Percentiles rank a stretch among this genome's conserved stretches.
These are phyloP conservation scores for Agrotis exclamationis DNA, from an alignment of 2,888 invertebrate species.

Conservation along the genomic window DNA sequence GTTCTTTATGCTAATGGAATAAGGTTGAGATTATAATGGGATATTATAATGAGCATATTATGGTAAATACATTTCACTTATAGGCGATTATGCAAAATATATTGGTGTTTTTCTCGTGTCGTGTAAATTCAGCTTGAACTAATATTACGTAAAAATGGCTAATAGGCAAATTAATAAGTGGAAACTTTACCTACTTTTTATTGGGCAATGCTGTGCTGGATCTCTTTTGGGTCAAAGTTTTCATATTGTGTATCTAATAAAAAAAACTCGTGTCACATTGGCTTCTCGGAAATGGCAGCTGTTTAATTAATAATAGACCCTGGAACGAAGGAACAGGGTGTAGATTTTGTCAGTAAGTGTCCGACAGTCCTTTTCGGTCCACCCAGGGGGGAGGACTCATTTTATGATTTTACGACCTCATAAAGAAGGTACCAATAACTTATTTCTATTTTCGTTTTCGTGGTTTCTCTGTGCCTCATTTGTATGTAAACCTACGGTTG, in stretches of 20 bases:
- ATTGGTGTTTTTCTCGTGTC: slow-evolving; percentile 54
- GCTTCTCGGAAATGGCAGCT: too few relatives aligned
- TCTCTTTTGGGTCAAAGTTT: not conserved
- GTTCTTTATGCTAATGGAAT: slow-evolving; percentile 35
- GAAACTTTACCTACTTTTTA: slow-evolving; percentile 15
- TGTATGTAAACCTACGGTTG: not conserved
- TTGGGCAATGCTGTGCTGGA: not conserved
- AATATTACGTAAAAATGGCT: slow-evolving; percentile 32
- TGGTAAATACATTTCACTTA: slow-evolving; percentile 72
- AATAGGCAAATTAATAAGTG: slow-evolving; percentile 10
- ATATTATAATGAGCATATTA: slow-evolving; percentile 66
- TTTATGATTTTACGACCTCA: too few relatives aligned
- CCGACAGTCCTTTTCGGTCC: too few relatives aligned
- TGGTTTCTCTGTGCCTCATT: too few relatives aligned
- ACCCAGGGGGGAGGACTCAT: too few relatives aligned
- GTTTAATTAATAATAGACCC: too few relatives aligned
- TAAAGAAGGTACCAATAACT: not conserved
- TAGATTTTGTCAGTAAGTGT: too few relatives aligned
- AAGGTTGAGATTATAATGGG: slow-evolving; percentile 52
- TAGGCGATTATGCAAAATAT: slow-evolving; percentile 66
- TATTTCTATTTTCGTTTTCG: not conserved
- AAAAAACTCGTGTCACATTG: too few relatives aligned
- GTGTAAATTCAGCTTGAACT: slow-evolving; percentile 35
- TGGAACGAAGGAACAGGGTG: too few relatives aligned
- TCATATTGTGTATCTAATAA: not conserved